phyloP scores from a whole-genome alignment of 2,797 vertebrate species.

The Valencia hispanica region DNA sequence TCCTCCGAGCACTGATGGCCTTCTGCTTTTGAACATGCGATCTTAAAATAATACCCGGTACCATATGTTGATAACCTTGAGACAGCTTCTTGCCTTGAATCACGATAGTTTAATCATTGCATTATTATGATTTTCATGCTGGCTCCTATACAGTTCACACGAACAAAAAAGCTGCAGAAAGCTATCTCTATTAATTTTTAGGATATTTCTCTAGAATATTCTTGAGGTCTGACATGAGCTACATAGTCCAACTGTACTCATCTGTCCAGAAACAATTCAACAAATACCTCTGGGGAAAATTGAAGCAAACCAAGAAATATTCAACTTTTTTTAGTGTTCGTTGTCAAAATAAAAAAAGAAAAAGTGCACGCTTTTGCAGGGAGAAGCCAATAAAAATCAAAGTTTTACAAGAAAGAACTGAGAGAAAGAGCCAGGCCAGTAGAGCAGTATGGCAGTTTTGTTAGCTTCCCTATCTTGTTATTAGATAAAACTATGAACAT shows the following conservation, averaged over 20 bases:
- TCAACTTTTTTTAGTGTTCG: background rate
- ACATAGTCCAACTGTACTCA: no score
- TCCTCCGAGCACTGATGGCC: no score
- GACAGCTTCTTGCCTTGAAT: background rate
- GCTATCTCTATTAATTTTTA: no score
- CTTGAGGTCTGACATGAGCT: no score
- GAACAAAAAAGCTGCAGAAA: no score
- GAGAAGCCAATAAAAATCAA: background rate
- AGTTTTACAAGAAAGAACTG: background rate
- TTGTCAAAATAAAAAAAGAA: background rate
- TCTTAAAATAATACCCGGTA: background rate
- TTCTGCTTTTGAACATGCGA: background rate
- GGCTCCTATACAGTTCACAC: no score
- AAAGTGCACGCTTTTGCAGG: background rate
- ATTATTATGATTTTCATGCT: no score
- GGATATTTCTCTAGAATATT: no score
- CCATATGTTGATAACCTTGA: no score
- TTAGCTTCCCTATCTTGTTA: background rate
- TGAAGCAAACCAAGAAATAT: background rate
- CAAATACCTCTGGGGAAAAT: background rate
- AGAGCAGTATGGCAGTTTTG: background rate
- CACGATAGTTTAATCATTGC: background rate
- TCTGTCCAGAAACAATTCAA: background rate
- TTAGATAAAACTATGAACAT: background rate
- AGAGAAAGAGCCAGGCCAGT: background rate